Conservation (phyloP, 2,113 vertebrate genomes). For the Pluvianellus socialis region DNA sequence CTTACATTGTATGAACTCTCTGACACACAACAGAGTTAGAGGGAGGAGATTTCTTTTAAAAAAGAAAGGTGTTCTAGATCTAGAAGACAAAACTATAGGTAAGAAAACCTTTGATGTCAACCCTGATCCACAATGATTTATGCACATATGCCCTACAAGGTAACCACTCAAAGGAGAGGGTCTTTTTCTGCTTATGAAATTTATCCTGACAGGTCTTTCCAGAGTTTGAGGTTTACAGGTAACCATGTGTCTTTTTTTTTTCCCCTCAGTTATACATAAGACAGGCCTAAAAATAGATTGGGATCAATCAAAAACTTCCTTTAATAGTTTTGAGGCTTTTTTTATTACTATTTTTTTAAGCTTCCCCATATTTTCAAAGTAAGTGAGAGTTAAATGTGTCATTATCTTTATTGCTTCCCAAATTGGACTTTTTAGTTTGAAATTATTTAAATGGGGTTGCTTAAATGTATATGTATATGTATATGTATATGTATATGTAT, state of each 20-base stretch:
- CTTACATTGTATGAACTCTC: background rate
- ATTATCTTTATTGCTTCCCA: background rate
- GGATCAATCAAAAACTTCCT: background rate
- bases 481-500: background rate
- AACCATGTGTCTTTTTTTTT: background rate
- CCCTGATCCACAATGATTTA: background rate
- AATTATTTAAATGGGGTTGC: background rate
- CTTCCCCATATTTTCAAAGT: background rate
- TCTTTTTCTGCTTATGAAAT: background rate
- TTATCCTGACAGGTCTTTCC: background rate
- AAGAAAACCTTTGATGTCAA: constrained; percentile 14
- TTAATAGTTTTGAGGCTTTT: background rate
- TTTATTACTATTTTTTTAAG: background rate
- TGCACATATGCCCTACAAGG: fast-evolving
- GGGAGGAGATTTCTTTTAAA: background rate
- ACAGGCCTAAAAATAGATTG: background rate
- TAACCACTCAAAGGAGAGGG: background rate
- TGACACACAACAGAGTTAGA: background rate
- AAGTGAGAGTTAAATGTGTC: background rate
- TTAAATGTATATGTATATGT: background rate
- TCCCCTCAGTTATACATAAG: background rate
- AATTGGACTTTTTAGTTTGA: background rate
- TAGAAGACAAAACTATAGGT: background rate
- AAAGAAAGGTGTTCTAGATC: background rate
- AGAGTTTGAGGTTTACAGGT: background rate